These are phyloP conservation scores for Castor canadensis DNA, from an alignment of 2,113 vertebrate genomes.

Conservation along the genomic window DNA sequence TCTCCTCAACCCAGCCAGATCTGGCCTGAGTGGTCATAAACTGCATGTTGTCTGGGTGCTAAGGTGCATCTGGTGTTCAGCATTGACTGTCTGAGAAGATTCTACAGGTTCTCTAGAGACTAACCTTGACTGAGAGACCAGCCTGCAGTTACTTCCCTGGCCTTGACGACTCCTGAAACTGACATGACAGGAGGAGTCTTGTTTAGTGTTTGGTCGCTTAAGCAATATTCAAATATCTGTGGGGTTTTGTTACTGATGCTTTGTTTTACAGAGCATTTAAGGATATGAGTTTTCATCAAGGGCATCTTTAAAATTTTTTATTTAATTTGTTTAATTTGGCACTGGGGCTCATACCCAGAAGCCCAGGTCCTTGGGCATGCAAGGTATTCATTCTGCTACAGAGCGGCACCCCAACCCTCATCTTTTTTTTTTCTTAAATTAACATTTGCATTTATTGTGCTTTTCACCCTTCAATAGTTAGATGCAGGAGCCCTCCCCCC, in stretches of 20 bases:
- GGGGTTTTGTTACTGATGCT: not conserved
- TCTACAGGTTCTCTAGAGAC: not conserved
- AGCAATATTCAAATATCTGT: not conserved
- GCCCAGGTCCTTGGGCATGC: not conserved
- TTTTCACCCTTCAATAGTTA: not conserved
- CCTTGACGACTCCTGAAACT: not conserved
- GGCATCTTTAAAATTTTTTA: not conserved
- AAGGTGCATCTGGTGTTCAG: not conserved
- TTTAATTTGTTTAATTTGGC: not conserved
- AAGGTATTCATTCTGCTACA: not conserved
- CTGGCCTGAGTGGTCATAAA: not conserved
- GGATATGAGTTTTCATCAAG: constrained; percentile 1
- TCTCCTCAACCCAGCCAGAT: not conserved
- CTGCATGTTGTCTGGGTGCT: no score
- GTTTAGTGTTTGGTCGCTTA: not conserved
- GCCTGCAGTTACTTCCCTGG: no score
- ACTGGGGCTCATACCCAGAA: not conserved
- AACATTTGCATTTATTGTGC: not conserved
- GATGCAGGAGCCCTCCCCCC: not conserved
- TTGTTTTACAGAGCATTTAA: constrained; percentile 30
- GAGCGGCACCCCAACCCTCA: not conserved
- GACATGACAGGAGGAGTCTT: not conserved
- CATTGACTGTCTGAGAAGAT: not conserved
- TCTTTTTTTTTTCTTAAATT: not conserved
- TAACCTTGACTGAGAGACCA: not conserved